Evolutionary conservation across 2,888 invertebrate genomes (phyloP), one percentile per base, ranked within the genome.

Genomic region (Panzeria rudis): DNA sequence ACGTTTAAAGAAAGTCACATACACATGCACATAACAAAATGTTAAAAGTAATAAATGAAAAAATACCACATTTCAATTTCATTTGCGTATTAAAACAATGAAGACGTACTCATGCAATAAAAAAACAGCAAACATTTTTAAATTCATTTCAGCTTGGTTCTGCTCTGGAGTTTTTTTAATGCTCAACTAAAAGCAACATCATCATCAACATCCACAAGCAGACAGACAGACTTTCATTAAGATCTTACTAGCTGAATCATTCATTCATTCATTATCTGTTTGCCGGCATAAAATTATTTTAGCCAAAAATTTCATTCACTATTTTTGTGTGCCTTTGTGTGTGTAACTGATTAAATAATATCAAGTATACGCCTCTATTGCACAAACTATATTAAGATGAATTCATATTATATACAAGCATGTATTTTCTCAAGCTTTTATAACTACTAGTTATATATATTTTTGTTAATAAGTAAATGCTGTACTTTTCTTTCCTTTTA

Each of bases 281-380:
- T 32, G 11, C 35, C n/a, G 23, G 50, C 61, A 35, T 32, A 56
- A 23, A 66, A 32, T 47, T 23, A 20, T 54, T 71, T 66, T 44
- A n/a, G 47, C 1, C 29, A 50, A 50, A 41, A 52, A 75, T 64
- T 64, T 50, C 66, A 50, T 76, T 62, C 29, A 56, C 25, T 35
- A 17, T 25, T 52, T 3, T 5, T 11, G n/a, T 5, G 38, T 32
- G 23, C 9, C 4, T 47, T 29, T 7, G 4, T 38, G 29, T 56
- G 54, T 68, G 44, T 15, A 20, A n/a, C 11, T 62, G 61, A 52
- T 82, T 82, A 78, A 82, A 82, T 85, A 81, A 85, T 56, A 84
- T 81, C 52, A 62, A 77, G 80, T 77, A 84, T 84, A 84, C 84
- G 84, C 52, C 77, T 38, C 20, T 82, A 6, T 52, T 29, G 5